Percentiles rank a stretch among this genome's conserved stretches.
These are phyloP conservation scores for Corynorhinus townsendii DNA, from an alignment of 2,113 vertebrate genomes.

Conservation along the genomic window DNA sequence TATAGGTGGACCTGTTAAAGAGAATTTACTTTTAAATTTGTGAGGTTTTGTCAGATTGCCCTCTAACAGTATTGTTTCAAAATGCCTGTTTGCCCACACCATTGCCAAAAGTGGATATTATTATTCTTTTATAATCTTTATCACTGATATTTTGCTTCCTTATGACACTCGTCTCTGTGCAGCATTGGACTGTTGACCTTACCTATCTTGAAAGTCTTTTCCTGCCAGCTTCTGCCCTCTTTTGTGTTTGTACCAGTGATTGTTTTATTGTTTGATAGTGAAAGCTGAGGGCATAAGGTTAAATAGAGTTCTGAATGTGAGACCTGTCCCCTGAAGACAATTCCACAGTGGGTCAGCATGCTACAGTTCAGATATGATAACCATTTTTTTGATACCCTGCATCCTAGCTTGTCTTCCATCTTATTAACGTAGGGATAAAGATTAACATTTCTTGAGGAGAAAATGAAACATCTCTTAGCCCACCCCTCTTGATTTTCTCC, in stretches of 20 bases:
- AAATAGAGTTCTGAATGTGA: background rate
- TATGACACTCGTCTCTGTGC: background rate
- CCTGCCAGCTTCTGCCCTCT: background rate
- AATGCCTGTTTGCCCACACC: background rate
- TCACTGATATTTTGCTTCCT: background rate
- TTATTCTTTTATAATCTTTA: background rate
- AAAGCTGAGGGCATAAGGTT: background rate
- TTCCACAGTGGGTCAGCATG: background rate
- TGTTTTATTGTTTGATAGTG: background rate
- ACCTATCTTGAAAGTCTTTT: background rate
- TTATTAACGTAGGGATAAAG: background rate
- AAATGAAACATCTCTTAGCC: background rate
- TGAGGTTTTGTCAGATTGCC: background rate
- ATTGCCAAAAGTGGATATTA: background rate
- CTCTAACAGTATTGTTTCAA: background rate
- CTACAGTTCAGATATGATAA: background rate
- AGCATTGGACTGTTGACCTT: background rate
- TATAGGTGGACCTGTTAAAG: background rate
- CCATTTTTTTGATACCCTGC: background rate
- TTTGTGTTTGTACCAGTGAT: background rate
- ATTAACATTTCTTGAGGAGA: background rate
- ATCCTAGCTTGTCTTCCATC: too few species aligned
- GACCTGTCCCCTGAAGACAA: background rate
- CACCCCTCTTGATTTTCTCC: background rate
- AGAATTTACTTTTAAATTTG: background rate